Evolutionary conservation across 2,888 invertebrate genomes (phyloP).

Genomic region (Sinotaia quadrata): DNA sequence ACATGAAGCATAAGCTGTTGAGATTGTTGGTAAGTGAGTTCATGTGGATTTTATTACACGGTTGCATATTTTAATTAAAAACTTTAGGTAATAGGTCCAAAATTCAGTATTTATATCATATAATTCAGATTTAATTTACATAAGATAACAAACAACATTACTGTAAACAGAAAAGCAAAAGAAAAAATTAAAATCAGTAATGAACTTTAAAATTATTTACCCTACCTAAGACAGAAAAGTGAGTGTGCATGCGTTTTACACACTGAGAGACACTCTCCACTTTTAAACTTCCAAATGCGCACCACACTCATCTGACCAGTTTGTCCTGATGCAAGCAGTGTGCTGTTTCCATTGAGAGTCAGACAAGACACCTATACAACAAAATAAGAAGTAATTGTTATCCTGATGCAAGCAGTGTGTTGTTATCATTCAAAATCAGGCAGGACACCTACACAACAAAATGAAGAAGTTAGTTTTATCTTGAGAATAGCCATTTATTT

Average conservation of each 20-base stretch:
- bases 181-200: not conserved
- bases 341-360: slow-evolving; percentile 58
- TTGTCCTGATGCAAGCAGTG: slow-evolving; percentile 70
- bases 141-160: not conserved
- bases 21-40: too few species aligned
- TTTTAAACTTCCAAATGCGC: slow-evolving; percentile 67
- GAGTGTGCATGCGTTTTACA: slow-evolving; percentile 69
- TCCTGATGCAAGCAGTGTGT: slow-evolving; percentile 61
- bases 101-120: too few species aligned
- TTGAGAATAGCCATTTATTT: slow-evolving; percentile 65
- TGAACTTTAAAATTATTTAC: too few species aligned
- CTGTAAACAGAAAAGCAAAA: not conserved
- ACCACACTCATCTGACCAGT: slow-evolving; percentile 69
- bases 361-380: slow-evolving; percentile 64
- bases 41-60: too few species aligned
- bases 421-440: slow-evolving; percentile 62
- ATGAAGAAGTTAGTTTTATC: not conserved
- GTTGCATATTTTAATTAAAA: too few species aligned
- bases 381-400: not conserved
- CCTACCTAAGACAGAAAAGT: slow-evolving; percentile 60
- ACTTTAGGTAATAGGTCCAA: too few species aligned
- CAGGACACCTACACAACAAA: slow-evolving; percentile 60
- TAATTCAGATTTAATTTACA: too few species aligned
- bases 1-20: too few species aligned
- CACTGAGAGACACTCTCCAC: slow-evolving; percentile 68